Percentiles rank a stretch among this genome's conserved stretches.
Evolutionary conservation across 92 coral and sea anemone genomes (phyloP).

Genomic region (Montipora capitata): DNA sequence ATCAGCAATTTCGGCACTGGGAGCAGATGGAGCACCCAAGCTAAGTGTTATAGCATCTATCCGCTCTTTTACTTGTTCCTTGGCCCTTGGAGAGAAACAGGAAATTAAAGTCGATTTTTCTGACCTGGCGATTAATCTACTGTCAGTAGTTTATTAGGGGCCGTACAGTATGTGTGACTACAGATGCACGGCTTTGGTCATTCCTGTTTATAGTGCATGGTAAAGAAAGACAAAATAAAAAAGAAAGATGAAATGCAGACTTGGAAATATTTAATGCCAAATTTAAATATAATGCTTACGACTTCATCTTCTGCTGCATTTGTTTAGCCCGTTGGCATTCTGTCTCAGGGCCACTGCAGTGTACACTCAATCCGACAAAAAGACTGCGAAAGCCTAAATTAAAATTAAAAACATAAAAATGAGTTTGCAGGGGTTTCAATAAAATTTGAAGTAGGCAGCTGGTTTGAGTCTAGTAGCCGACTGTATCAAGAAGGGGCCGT

Average conservation of each 20-base stretch:
- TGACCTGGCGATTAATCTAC: not conserved
- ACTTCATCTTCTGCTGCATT: conserved; percentile 88
- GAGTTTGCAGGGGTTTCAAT: too few species aligned
- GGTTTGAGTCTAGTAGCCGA: too few species aligned
- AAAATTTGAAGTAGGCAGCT: too few species aligned
- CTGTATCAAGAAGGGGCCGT: too few species aligned
- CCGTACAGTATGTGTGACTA: too few species aligned
- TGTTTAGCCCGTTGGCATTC: conserved; percentile 76
- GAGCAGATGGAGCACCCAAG: conserved; percentile 33
- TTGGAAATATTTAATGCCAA: too few species aligned
- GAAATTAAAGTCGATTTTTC: not conserved
- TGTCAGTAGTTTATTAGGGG: too few species aligned
- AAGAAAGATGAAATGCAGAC: too few species aligned
- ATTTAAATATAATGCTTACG: conserved; percentile 64
- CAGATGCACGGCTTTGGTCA: too few species aligned
- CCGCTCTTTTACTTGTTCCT: conserved; percentile 92
- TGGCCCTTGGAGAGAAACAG: conserved; percentile 63
- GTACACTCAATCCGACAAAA: conserved; percentile 83
- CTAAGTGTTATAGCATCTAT: conserved; percentile 69
- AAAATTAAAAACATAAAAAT: not conserved
- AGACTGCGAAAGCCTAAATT: conserved; percentile 84
- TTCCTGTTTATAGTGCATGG: too few species aligned
- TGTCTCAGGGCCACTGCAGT: conserved; percentile 67
- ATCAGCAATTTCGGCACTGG: conserved; percentile 38
- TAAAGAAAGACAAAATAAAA: too few species aligned